Evolutionary conservation across 2,113 vertebrate species (phyloP), one percentile per base, ranked within the genome.

Genomic region (Saccopteryx bilineata): DNA sequence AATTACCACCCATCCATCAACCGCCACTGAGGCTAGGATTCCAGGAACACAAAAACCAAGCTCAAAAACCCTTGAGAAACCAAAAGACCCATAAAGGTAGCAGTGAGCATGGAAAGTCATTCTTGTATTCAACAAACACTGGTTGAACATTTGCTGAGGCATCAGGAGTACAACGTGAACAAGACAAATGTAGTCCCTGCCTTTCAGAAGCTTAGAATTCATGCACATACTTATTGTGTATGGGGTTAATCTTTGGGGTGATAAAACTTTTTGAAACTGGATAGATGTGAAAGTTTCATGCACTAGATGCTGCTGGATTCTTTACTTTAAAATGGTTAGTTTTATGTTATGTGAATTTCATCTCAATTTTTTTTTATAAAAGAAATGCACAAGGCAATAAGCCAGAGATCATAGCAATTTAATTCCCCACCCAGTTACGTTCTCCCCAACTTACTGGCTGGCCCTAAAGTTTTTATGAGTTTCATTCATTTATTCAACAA

Each of bases 281-380:
- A 65, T 71, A n/a, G 18, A 79, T 5, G 28, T 6, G 15, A 17
- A 21, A 15, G 31, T 18, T 87, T 9, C 8, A 15, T 46, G 26
- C 31, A 61, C 69, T 66, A 63, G n/a, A 26, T 33, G 26, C 39
- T 72, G 39, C 48, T 28, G 69, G 33, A 50, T 54, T 80, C 7
- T 84, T 88, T 46, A 56, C 56, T 76, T 56, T 58, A 80, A 46
- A 71, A 81, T 58, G 54, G 18, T 26, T 90, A 76, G 26, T 66
- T 76, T 63, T 79, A 91, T n/a, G 5, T 81, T 66, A 46, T 60
- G 26, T 78, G 75, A 75, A 78, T 86, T 81, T 91, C 48, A 56
- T 26, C 13, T 65, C 39, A 71, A 69, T 68, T 82, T 39, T 74
- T 24, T 71, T 81, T 21, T 48, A 50, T 39, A 39, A 39, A 39